Conservation (phyloP, 1,140 invertebrate genomes). For the Nasonia giraulti region DNA sequence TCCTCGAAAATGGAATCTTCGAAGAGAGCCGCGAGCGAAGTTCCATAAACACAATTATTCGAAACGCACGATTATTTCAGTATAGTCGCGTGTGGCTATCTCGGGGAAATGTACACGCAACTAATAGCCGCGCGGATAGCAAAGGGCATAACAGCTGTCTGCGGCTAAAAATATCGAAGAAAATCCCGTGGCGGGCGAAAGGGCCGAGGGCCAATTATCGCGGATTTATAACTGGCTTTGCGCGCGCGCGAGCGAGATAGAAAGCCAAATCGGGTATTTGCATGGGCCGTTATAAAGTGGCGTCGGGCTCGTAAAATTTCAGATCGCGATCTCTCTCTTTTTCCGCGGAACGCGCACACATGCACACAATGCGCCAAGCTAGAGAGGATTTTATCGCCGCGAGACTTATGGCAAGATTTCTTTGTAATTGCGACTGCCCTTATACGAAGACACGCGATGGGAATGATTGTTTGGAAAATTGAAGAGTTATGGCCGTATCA, state of each 20-base stretch:
- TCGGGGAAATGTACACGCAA: background rate
- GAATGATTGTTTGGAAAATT: slow-evolving; percentile 12
- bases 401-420: slow-evolving; percentile 20
- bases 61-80: slow-evolving; percentile 15
- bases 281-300: slow-evolving; percentile 56
- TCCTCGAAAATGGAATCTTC: background rate
- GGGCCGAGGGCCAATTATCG: slow-evolving; percentile 69
- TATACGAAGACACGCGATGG: slow-evolving; percentile 24
- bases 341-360: slow-evolving; percentile 10
- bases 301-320: slow-evolving; percentile 53
- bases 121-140: background rate
- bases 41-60: slow-evolving; percentile 46
- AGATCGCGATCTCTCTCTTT: slow-evolving; percentile 39
- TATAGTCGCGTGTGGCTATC: background rate
- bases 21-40: background rate
- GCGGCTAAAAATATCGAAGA: slow-evolving; percentile 62
- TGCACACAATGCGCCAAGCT: background rate
- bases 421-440: slow-evolving; percentile 23
- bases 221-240: slow-evolving; percentile 69
- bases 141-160: slow-evolving; percentile 8
- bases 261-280: slow-evolving; percentile 59
- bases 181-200: slow-evolving; percentile 62
- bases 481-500: background rate
- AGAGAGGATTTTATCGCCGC: slow-evolving; percentile 38
- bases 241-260: background rate